These are phyloP conservation scores for Zosterops lateralis DNA, from an alignment of 2,113 vertebrate species.

Conservation along the genomic window DNA sequence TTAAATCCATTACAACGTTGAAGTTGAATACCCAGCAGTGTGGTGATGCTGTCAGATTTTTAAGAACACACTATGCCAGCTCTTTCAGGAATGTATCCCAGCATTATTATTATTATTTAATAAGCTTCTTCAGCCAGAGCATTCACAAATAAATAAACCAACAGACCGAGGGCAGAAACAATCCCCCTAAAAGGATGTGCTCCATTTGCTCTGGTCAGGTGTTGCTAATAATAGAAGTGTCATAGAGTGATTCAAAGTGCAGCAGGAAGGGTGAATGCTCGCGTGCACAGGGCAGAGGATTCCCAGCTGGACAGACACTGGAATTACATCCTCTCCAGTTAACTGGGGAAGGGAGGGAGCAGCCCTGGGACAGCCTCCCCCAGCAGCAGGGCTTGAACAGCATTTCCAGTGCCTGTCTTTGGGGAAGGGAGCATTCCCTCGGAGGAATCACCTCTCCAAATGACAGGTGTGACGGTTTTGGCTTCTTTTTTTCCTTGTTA, in stretches of 20 bases:
- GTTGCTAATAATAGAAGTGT: background rate
- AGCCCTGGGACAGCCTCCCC: background rate
- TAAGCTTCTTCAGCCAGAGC: background rate
- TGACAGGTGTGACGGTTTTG: background rate
- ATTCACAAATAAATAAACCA: conserved; percentile 15
- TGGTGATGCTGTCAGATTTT: background rate
- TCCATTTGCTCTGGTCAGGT: conserved; percentile 12
- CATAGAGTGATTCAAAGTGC: background rate
- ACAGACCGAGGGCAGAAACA: background rate
- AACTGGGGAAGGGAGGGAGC: background rate
- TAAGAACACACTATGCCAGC: background rate
- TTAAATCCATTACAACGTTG: background rate
- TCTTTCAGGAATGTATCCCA: background rate
- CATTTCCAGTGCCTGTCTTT: background rate
- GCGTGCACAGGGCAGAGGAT: background rate
- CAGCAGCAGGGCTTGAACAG: background rate
- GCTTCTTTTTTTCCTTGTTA: background rate
- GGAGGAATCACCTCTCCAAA: background rate
- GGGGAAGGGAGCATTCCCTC: background rate
- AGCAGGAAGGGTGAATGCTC: background rate
- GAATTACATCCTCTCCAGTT: background rate
- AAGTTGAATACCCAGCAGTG: background rate
- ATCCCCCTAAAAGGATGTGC: background rate
- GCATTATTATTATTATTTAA: background rate
- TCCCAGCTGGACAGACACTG: background rate